phyloP scores from a whole-genome alignment of 2,113 vertebrate genomes.

The Edolisoma coerulescens region DNA sequence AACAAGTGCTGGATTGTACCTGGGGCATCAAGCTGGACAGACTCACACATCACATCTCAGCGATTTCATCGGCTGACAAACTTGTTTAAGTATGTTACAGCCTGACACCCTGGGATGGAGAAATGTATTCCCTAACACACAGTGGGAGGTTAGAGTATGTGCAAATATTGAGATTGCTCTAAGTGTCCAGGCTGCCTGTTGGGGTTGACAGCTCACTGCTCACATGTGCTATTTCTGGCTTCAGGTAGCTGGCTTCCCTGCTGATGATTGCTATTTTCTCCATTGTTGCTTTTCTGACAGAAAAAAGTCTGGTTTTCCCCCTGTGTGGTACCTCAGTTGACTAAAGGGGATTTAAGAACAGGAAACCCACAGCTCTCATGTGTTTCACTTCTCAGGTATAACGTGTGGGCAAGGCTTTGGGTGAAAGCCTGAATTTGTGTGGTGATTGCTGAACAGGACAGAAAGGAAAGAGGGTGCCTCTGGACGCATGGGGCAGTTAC shows the following conservation, averaged over 20 bases:
- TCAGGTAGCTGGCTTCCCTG: background rate
- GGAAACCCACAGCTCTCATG: background rate
- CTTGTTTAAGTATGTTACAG: background rate
- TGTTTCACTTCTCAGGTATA: background rate
- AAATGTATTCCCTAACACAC: background rate
- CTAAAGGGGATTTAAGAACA: background rate
- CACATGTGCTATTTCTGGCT: background rate
- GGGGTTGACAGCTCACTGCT: background rate
- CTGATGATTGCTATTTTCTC: background rate
- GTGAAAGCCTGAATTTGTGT: background rate
- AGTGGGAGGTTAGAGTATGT: background rate
- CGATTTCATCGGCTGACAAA: background rate
- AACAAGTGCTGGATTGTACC: background rate
- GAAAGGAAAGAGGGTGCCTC: background rate
- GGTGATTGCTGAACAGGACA: background rate
- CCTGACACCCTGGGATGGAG: background rate
- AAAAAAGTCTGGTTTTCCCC: background rate
- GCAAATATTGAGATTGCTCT: background rate
- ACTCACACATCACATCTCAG: background rate
- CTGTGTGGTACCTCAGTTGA: background rate
- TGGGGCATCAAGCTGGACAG: background rate
- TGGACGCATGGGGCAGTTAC: background rate
- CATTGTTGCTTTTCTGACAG: background rate
- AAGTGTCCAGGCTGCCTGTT: background rate
- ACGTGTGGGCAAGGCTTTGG: rapidly evolving